phyloP scores from a whole-genome alignment of 2,113 vertebrate species.

The Rhabdomys dilectus region DNA sequence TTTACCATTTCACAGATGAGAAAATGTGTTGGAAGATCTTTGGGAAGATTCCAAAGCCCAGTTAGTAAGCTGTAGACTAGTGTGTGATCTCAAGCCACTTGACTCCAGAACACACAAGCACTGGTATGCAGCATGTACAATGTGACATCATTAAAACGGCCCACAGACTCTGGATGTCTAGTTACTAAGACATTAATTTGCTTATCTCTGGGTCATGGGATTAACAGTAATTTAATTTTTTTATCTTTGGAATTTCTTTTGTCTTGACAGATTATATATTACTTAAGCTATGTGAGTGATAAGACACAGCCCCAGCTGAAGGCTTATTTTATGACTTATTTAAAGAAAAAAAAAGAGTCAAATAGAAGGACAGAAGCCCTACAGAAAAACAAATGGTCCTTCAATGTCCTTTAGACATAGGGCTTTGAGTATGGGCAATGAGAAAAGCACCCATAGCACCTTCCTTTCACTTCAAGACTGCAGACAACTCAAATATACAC shows the following conservation, averaged over 20 bases:
- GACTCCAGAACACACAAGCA: neutral
- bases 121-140: neutral
- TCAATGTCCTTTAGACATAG: neutral
- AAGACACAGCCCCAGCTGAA: neutral
- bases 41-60: neutral
- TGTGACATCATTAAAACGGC: neutral
- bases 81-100: neutral
- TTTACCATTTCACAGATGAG: neutral
- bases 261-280: conserved; percentile 11
- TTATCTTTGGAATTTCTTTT: conserved; percentile 47
- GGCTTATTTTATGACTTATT: neutral
- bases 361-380: neutral
- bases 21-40: neutral
- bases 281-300: neutral
- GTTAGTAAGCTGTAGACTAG: neutral
- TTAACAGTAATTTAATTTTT: neutral
- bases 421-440: neutral
- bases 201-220: neutral
- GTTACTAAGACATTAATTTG: neutral
- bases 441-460: neutral
- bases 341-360: neutral
- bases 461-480: neutral
- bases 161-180: neutral
- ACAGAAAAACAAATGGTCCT: conserved; percentile 29
- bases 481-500: neutral